These are phyloP conservation scores for Cecidostiba fungosa DNA, from an alignment of 2,888 invertebrate species.

Conservation along the genomic window DNA sequence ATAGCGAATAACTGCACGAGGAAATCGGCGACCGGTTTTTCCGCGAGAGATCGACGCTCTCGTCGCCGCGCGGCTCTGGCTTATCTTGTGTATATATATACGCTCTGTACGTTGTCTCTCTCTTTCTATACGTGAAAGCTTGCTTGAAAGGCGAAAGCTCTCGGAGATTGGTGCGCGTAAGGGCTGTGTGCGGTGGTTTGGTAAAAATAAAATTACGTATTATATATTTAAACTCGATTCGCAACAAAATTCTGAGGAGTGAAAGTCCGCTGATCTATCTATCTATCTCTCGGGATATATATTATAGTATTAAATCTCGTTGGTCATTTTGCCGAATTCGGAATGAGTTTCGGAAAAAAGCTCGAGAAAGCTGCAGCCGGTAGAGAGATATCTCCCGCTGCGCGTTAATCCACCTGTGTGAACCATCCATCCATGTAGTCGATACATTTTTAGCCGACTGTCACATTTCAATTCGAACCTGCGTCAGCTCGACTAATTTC, in stretches of 20 bases:
- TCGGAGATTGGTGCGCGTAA: background rate
- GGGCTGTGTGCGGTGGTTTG: background rate
- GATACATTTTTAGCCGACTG: background rate
- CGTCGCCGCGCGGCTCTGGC: slow-evolving; percentile 9
- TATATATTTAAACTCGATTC: no score
- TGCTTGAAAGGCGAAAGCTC: background rate
- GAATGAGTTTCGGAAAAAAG: background rate
- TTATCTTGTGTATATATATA: background rate
- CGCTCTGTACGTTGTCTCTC: slow-evolving; percentile 11
- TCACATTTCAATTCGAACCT: background rate
- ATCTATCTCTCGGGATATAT: background rate
- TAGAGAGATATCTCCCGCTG: background rate
- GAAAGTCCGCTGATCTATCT: background rate
- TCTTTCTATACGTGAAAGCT: background rate
- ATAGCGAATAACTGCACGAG: slow-evolving; percentile 59
- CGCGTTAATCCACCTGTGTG: background rate
- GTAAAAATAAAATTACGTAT: no score
- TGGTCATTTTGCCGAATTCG: slow-evolving; percentile 9
- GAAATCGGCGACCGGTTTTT: slow-evolving; percentile 64
- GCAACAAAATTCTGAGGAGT: background rate
- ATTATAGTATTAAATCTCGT: background rate
- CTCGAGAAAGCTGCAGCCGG: background rate
- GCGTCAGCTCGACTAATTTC: slow-evolving; percentile 16
- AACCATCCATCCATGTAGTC: no score
- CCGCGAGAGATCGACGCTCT: slow-evolving; percentile 57